Evolutionary conservation across 2,888 invertebrate species (phyloP).

Genomic region (Barypeithes pellucidus): DNA sequence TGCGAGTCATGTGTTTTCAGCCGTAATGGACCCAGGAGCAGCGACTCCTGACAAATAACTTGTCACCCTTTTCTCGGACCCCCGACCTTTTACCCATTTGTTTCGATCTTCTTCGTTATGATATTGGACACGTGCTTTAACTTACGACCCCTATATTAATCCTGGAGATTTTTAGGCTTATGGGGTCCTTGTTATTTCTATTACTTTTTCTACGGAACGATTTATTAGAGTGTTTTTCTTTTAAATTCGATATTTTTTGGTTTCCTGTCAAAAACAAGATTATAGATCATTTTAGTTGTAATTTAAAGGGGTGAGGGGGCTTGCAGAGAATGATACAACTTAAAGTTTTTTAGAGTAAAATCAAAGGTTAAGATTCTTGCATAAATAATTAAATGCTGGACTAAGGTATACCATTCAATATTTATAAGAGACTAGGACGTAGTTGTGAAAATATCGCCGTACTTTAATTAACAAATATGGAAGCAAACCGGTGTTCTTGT

Average conservation of each 20-base stretch:
- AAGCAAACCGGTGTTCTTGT: constrained; percentile 28
- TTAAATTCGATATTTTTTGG: neutral
- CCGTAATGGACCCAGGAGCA: constrained; percentile 29
- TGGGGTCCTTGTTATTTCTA: constrained; percentile 31
- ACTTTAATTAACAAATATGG: constrained; percentile 16
- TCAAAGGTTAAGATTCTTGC: too few species aligned
- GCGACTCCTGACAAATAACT: constrained; percentile 43
- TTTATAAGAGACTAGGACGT: neutral
- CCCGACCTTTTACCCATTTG: constrained; percentile 38
- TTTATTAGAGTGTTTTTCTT: constrained; percentile 6
- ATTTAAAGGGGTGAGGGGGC: too few species aligned
- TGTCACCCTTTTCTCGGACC: constrained; percentile 42
- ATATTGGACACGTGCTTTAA: constrained; percentile 42
- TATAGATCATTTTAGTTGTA: too few species aligned
- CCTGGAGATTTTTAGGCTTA: constrained; percentile 31
- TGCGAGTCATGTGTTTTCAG: constrained; percentile 31
- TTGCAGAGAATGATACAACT: too few species aligned
- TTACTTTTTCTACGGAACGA: constrained; percentile 27
- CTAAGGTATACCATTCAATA: too few species aligned
- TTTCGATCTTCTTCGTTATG: constrained; percentile 39
- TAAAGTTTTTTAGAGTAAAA: too few species aligned
- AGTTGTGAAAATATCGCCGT: neutral
- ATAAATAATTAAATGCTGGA: too few species aligned
- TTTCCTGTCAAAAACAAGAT: too few species aligned
- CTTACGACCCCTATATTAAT: constrained; percentile 43